Percentiles rank a stretch among this genome's conserved stretches.
phyloP scores from a whole-genome alignment of 2,113 vertebrate genomes.

The Scomber colias region DNA sequence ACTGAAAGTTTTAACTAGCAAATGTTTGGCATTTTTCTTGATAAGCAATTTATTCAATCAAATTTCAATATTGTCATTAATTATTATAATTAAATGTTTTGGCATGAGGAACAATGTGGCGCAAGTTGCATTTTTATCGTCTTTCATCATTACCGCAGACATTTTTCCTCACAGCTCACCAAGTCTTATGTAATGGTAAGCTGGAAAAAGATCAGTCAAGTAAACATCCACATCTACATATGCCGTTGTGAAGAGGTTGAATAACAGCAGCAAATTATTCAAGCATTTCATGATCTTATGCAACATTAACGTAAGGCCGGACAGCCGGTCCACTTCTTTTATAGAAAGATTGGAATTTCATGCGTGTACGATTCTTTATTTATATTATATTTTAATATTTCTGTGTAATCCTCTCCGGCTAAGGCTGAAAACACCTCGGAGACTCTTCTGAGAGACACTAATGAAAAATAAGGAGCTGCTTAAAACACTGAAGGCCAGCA shows the following conservation, averaged over 20 bases:
- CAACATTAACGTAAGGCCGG: neutral
- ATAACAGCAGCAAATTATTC: neutral
- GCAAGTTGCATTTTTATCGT: neutral
- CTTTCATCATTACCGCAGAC: too few species aligned
- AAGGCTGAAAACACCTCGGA: conserved; percentile 16
- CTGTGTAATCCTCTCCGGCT: conserved; percentile 8
- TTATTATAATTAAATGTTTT: neutral
- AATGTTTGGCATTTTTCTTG: neutral
- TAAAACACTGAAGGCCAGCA: conserved; percentile 31
- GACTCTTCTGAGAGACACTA: conserved; percentile 16
- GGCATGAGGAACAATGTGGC: neutral
- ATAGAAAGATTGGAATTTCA: neutral
- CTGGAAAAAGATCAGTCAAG: neutral
- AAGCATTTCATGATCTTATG: neutral
- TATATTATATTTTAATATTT: neutral
- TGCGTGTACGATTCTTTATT: neutral
- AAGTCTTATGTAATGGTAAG: neutral
- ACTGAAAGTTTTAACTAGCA: neutral
- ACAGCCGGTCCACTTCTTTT: neutral
- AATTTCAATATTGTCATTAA: neutral
- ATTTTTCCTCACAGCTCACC: too few species aligned
- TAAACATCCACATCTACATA: neutral
- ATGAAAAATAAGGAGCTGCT: conserved; percentile 40
- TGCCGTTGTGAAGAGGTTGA: neutral
- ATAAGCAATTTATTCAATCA: neutral